Evolutionary conservation across 2,113 vertebrate genomes (phyloP), one percentile per base, ranked within the genome.

Genomic region (Sylvietta virens): DNA sequence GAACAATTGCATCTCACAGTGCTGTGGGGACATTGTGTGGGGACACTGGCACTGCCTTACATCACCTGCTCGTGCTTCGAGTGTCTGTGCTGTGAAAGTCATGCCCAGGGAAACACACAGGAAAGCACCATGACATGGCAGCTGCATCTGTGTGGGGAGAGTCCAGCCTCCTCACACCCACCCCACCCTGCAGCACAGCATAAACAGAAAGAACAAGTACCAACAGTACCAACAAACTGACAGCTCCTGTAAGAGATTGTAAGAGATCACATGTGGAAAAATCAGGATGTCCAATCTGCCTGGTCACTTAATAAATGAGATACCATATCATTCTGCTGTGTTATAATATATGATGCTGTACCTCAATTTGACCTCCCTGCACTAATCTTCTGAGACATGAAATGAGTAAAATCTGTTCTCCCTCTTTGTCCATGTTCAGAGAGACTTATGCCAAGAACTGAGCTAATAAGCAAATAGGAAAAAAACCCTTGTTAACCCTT

Each of bases 1-100:
- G 81, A 69, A 50, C 0, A 1, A 14, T 40, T 11, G 39, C 67
- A 45, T 11, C 67, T 67, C 0, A 0, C 50, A 54, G 71, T 1
- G 5, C 54, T 2, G 3, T 0, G 12, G 58, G 66, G 81, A 28
- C 69, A 53, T 1, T 2, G 57, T 35, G 60, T 45, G 77, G 40
- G 62, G 9, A 58, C 7, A 6, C 16, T 21, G 65, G 65, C 51
- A 39, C 24, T 6, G 17, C 50, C 64, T 30, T 8, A 5, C 44
- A 27, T 8, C 64, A 23, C 33, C 27, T 2, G 33, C 53, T 66
- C 1, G 2, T 21, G 37, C 50, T 51, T 51, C 31, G 53, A 74
- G 44, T 26, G 69, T 33, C 1, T 1, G 35, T 27, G 53, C 53
- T 51, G 35, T 1, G 2, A 28, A 60, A 50, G 14, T 3, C 27